Evolutionary conservation across 2,797 vertebrate genomes (phyloP).

Genomic region (Bufotes viridis): DNA sequence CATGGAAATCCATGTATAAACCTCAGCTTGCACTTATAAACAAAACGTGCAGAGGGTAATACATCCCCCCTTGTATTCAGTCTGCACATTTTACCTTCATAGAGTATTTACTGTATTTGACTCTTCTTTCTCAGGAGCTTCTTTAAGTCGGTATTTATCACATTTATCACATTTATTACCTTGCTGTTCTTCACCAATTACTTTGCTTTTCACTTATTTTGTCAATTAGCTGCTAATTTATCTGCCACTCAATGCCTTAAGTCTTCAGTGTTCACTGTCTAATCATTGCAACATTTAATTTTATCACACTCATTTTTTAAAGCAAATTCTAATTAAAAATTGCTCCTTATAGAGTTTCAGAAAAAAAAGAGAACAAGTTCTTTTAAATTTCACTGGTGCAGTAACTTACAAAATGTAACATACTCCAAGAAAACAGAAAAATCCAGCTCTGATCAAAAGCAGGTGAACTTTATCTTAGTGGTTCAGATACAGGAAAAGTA

Average conservation of each 20-base stretch:
- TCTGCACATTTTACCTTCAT: neutral
- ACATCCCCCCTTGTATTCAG: neutral
- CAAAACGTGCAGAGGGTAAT: neutral
- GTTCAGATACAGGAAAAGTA: too few species aligned
- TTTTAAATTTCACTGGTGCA: neutral
- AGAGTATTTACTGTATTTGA: conserved; percentile 3
- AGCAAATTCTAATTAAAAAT: neutral
- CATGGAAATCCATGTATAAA: neutral
- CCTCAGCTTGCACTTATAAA: neutral
- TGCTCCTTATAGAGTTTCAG: neutral
- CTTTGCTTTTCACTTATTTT: conserved; percentile 38
- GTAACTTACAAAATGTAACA: too few species aligned
- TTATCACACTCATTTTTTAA: neutral
- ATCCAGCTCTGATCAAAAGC: too few species aligned
- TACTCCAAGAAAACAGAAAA: too few species aligned
- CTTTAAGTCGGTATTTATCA: conserved; percentile 30
- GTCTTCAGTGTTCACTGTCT: conserved; percentile 17
- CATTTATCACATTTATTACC: conserved; percentile 22
- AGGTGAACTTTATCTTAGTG: too few species aligned
- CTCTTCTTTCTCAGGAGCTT: conserved; percentile 10
- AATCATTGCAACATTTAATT: conserved; percentile 13
- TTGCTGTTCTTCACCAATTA: conserved; percentile 44
- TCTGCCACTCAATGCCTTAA: conserved; percentile 24
- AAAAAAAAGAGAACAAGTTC: neutral
- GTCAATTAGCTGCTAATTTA: conserved; percentile 47